Evolutionary conservation across 1,140 invertebrate species (phyloP), one percentile per base, ranked within the genome.

Genomic region (Neodiprion fabricii): DNA sequence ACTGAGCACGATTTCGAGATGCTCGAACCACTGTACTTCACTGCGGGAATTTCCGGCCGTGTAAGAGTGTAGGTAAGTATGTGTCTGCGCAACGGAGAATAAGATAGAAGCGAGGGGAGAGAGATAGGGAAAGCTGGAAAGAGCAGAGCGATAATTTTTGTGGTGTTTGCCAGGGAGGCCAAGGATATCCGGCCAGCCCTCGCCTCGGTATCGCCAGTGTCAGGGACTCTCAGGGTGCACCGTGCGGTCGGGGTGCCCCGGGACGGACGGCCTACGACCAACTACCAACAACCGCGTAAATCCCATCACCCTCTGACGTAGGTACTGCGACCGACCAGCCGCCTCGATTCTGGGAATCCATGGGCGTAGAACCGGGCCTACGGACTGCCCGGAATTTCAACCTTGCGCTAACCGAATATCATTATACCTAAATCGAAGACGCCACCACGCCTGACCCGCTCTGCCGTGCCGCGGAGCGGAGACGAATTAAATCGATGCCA

Each of bases 301-400:
- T 47, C 67, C 71, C 40, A 53, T 48, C 48, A 17, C 14, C 28
- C 71, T 77, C 49, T 71, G 70, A 76, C 72, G 66, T 21, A 21
- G 17, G 17, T 71, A 71, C 73, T 72, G 79, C 71, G 76, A 84
- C 78, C 79, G 75, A 76, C 70, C 75, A 79, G 78, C 76, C 72
- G 78, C 75, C 77, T 77, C 74, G 70, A 67, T 85, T 84, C 83
- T 85, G 80, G 79, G 83, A 85, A 85, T 74, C 72, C 82, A 85
- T 76, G 74, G 83, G 83, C 83, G 84, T 84, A 84, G 84, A 68
- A 80, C 67, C 76, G 48, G n/a, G 53, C 53, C 9, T 61, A 61
- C 11, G 9, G 53, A 61, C 53, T 61, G 53, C n/a, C n/a, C 9
- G 53, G 53, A 61, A 61, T 61, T 61, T 9, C 53, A 61, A 61